These are phyloP conservation scores for Alaudala cheleensis DNA, from an alignment of 2,113 vertebrate genomes.

Conservation along the genomic window DNA sequence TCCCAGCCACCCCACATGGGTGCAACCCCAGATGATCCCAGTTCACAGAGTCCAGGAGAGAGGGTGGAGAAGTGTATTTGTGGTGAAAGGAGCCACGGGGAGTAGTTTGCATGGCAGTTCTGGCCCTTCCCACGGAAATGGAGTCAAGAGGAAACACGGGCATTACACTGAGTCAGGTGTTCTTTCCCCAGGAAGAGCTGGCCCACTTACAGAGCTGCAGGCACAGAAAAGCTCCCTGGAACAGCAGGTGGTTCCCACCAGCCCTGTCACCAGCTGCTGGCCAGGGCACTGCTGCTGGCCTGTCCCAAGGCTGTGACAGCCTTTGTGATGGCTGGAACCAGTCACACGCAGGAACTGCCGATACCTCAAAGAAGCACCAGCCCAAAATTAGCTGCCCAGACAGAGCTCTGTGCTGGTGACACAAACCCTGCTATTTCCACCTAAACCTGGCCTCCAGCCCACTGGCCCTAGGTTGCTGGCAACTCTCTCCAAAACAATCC, in stretches of 20 bases:
- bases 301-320: neutral
- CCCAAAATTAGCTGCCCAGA: neutral
- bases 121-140: neutral
- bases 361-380: neutral
- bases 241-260: neutral
- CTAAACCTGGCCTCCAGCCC: neutral
- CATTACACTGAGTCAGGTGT: neutral
- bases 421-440: neutral
- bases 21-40: neutral
- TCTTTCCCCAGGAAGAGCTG: neutral
- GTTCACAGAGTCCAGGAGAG: neutral
- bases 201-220: neutral
- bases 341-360: neutral
- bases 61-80: neutral
- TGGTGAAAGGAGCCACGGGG: neutral
- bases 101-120: neutral
- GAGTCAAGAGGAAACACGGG: neutral
- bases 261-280: neutral
- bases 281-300: neutral
- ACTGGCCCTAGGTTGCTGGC: neutral
- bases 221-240: neutral
- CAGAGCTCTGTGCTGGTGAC: neutral
- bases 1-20: neutral
- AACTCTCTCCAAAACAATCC: slow-evolving; percentile 36
- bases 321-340: neutral